Evolutionary conservation across 2,113 vertebrate genomes (phyloP).

Genomic region (Peromyscus polionotus): DNA sequence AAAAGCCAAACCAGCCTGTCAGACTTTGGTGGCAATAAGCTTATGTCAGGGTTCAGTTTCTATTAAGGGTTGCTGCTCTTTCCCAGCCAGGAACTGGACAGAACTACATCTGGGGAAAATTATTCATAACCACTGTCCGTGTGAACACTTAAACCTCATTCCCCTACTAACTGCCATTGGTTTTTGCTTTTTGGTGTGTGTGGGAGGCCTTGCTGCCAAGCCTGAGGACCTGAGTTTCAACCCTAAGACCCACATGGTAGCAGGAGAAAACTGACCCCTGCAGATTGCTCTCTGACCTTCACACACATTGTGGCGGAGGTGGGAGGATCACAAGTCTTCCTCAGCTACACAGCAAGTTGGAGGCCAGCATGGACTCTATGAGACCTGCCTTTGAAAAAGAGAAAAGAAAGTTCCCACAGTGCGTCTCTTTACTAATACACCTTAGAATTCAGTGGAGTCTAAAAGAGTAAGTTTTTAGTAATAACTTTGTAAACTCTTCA

Average conservation of each 20-base stretch:
- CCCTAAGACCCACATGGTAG: no score
- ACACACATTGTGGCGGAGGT: neutral
- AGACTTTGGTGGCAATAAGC: neutral
- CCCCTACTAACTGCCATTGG: neutral
- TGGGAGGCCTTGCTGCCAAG: neutral
- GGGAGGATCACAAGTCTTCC: neutral
- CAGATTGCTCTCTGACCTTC: neutral
- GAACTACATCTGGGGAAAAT: neutral
- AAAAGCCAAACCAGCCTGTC: neutral
- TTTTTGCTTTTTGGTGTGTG: no score
- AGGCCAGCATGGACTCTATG: neutral
- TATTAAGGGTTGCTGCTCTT: neutral
- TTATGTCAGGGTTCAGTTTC: neutral
- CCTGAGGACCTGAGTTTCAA: neutral
- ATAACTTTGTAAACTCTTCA: neutral
- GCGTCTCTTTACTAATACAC: neutral
- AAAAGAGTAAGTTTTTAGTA: conserved; percentile 7
- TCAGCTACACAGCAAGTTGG: neutral
- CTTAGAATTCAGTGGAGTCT: neutral
- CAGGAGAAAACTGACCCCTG: neutral
- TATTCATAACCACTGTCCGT: neutral
- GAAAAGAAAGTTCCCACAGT: neutral
- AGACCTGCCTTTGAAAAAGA: neutral
- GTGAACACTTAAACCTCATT: neutral
- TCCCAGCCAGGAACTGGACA: neutral